Percentiles rank a stretch among this genome's conserved stretches.
Conservation (phyloP, 2,113 vertebrate species). For the Noturus placidus region DNA sequence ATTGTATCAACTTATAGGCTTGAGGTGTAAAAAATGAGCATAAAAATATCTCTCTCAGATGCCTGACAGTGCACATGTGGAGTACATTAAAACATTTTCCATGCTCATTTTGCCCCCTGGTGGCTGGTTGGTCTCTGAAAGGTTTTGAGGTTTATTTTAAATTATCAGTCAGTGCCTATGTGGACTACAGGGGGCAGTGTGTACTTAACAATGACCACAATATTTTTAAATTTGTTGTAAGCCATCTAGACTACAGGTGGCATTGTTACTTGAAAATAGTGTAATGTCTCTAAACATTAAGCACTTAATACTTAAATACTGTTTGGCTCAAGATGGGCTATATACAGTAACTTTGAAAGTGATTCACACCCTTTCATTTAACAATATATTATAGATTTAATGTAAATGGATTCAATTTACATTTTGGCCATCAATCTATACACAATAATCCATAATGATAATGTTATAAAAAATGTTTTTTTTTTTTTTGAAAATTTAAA, state of each 20-base stretch:
- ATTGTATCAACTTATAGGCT: background rate
- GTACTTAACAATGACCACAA: background rate
- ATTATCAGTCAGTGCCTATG: no score
- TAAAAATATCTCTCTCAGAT: background rate
- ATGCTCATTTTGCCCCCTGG: slow-evolving; percentile 36
- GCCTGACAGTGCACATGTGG: slow-evolving; percentile 3
- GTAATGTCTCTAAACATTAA: background rate
- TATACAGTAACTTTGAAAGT: background rate
- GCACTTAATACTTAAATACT: background rate
- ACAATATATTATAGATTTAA: background rate
- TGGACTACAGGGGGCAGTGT: slow-evolving; percentile 37
- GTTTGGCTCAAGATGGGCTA: background rate
- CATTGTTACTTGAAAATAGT: background rate
- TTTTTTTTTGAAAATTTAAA: background rate
- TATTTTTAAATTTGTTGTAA: background rate
- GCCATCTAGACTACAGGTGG: background rate
- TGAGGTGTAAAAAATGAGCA: background rate
- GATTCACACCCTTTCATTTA: background rate
- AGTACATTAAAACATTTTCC: background rate
- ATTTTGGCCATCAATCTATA: background rate
- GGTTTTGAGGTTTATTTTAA: background rate
- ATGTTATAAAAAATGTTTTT: background rate
- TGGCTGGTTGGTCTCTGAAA: background rate
- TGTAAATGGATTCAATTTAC: background rate
- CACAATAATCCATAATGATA: background rate